These are phyloP conservation scores for Dromius quadrimaculatus DNA, from an alignment of 2,888 invertebrate species.

Conservation along the genomic window DNA sequence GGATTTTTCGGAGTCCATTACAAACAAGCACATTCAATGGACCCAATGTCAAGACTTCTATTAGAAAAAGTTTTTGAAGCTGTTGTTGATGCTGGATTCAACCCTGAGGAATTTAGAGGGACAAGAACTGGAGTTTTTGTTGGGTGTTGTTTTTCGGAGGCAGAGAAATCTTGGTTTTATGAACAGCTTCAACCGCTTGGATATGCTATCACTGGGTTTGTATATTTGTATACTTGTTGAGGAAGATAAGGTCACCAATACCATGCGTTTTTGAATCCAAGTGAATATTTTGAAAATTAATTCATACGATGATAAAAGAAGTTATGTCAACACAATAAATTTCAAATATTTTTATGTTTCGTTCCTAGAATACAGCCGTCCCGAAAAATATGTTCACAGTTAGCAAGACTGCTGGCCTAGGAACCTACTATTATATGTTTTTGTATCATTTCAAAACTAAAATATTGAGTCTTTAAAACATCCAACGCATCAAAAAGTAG, in stretches of 20 bases:
- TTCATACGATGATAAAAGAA: no score
- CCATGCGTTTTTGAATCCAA: not conserved
- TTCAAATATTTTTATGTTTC: no score
- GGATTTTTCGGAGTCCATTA: constrained; percentile 82
- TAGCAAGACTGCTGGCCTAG: no score
- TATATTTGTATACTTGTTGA: constrained; percentile 56
- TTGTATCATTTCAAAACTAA: no score
- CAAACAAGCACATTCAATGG: constrained; percentile 73
- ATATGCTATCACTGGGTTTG: constrained; percentile 70
- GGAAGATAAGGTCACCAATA: no score
- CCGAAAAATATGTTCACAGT: no score
- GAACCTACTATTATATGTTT: no score
- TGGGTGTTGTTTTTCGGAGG: constrained; percentile 82
- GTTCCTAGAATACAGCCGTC: no score
- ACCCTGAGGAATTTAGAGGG: constrained; percentile 78
- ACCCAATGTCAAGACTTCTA: constrained; percentile 71
- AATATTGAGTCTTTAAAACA: no score
- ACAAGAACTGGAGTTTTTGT: constrained; percentile 84
- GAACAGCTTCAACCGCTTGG: constrained; percentile 75
- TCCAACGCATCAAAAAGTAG: no score
- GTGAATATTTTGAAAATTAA: not conserved
- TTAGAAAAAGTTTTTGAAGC: constrained; percentile 74
- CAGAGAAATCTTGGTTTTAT: constrained; percentile 79
- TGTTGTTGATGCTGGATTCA: constrained; percentile 73
- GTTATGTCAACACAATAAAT: not conserved